phyloP scores from a whole-genome alignment of 2,113 vertebrate species.

The Actenoides lindsayi region DNA sequence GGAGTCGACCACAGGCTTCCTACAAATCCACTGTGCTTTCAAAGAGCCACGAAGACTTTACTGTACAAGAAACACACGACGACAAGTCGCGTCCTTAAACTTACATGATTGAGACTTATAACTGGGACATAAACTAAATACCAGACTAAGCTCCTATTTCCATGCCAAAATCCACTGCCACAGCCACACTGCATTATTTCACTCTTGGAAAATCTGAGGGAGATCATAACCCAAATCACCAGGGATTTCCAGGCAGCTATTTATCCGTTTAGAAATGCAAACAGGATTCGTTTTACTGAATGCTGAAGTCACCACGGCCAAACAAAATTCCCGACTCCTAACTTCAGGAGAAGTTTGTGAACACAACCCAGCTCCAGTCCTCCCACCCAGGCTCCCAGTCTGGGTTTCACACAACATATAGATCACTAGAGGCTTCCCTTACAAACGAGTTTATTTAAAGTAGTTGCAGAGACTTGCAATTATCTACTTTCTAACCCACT shows the following conservation, averaged over 20 bases:
- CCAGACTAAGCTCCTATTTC: not conserved
- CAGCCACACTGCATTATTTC: not conserved
- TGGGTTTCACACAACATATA: not conserved
- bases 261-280: not conserved
- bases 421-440: not conserved
- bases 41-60: not conserved
- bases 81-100: not conserved
- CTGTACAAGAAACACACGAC: not conserved
- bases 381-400: not conserved
- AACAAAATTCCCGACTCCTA: not conserved
- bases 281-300: not conserved
- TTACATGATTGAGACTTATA: not conserved
- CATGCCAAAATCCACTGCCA: not conserved
- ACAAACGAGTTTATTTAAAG: not conserved
- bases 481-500: not conserved
- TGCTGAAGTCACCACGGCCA: not conserved
- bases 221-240: not conserved
- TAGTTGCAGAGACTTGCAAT: not conserved
- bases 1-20: not conserved
- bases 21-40: not conserved
- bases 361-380: not conserved
- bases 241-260: not conserved
- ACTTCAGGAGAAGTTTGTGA: slow-evolving; percentile 1
- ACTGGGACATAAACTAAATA: not conserved
- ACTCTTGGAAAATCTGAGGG: not conserved